These are phyloP conservation scores for Orestias chungarensis DNA, from an alignment of 2,797 vertebrate genomes.

Conservation along the genomic window DNA sequence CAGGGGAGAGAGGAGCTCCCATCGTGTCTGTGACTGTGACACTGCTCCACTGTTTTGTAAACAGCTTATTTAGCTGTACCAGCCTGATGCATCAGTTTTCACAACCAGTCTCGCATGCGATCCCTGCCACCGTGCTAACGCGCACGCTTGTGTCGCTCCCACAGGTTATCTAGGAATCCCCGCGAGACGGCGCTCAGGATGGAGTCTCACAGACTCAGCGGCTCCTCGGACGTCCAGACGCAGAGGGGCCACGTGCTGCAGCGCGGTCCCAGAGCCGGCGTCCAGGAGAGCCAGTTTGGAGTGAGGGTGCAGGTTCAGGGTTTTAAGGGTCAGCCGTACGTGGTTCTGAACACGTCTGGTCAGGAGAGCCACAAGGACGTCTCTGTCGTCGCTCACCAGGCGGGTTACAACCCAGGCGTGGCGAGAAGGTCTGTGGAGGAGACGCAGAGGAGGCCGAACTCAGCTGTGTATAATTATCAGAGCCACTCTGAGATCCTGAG, in stretches of 20 bases:
- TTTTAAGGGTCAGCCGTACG: slow-evolving; percentile 90
- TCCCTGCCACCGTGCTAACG: slow-evolving; percentile 20
- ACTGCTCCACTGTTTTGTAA: slow-evolving; percentile 66
- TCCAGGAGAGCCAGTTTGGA: slow-evolving; percentile 81
- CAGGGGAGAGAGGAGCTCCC: slow-evolving; percentile 44
- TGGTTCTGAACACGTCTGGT: slow-evolving; percentile 89
- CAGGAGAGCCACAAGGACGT: slow-evolving; percentile 65
- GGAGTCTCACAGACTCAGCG: slow-evolving; percentile 82
- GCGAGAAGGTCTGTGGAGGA: slow-evolving; percentile 62
- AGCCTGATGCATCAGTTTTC: slow-evolving; percentile 48
- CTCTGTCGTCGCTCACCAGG: slow-evolving; percentile 68
- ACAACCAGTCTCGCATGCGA: slow-evolving; percentile 37
- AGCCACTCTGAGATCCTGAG: slow-evolving; percentile 87
- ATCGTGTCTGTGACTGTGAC: slow-evolving; percentile 30
- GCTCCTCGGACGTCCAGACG: slow-evolving; percentile 71
- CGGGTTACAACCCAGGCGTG: slow-evolving; percentile 62
- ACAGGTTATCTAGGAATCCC: slow-evolving; percentile 30
- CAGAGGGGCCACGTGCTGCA: slow-evolving; percentile 73
- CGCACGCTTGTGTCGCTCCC: slow-evolving; percentile 24
- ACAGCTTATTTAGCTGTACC: slow-evolving; percentile 42
- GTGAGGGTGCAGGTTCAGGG: slow-evolving; percentile 93
- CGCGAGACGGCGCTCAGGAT: slow-evolving; percentile 63
- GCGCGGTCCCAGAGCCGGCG: slow-evolving; percentile 56
- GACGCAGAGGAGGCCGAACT: slow-evolving; percentile 54
- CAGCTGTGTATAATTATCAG: slow-evolving; percentile 85